A percentile compares a stretch with the other conserved stretches of the same genome.
Conservation (phyloP, 2,888 invertebrate genomes). For the Cheiracanthium punctorium region DNA sequence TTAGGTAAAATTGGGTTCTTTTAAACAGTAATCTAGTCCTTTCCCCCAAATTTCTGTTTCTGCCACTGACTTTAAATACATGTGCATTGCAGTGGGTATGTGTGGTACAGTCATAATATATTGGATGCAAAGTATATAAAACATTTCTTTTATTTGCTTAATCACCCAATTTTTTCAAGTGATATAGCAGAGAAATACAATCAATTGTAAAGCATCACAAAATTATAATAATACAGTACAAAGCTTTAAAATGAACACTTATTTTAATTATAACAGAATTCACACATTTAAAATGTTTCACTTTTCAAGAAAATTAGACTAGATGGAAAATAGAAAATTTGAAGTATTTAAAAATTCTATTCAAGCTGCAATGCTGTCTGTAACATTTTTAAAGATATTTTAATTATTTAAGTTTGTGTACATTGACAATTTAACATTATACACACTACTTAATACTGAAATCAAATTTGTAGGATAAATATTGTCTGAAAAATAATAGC, state of each 20-base stretch:
- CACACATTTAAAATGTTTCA: background rate
- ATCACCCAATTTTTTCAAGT: background rate
- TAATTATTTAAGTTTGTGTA: background rate
- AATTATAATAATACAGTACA: background rate
- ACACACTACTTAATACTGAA: background rate
- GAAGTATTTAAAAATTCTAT: background rate
- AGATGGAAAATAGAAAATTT: background rate
- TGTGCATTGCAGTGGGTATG: no score
- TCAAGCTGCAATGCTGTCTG: background rate
- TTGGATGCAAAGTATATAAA: background rate
- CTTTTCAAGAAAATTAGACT: background rate
- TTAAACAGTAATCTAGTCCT: no score
- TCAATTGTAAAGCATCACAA: constrained; percentile 4
- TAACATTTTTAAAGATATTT: background rate
- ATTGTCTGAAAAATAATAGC: background rate
- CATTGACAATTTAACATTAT: background rate
- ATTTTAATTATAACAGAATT: background rate
- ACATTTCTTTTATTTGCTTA: background rate
- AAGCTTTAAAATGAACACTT: background rate
- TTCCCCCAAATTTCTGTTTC: no score
- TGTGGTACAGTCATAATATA: no score
- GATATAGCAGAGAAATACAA: background rate
- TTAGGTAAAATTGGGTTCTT: no score
- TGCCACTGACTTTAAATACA: no score
- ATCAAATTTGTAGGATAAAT: background rate